Base-by-base conservation (phyloP, 2,113 vertebrate genomes). In the Centropristis striata region DNA sequence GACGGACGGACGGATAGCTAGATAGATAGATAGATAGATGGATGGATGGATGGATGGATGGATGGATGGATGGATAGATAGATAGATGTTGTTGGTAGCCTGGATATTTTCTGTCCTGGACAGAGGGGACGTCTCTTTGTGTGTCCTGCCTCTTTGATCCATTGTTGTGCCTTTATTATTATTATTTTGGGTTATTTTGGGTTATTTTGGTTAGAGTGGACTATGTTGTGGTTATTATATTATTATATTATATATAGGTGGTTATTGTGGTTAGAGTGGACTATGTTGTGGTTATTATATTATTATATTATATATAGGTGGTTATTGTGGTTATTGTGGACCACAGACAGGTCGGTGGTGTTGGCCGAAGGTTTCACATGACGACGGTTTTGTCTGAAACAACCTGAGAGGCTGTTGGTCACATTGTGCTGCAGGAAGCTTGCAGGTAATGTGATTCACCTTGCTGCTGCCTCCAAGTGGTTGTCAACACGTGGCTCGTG, bases 371-470 rank as follows among this genome's bases (percentile, higher is more conserved):
- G 80, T 85, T 70, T 90, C 80, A 86, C 37, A 72, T 85, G 77
- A 66, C 78, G 68, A 23, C 1, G 6, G 44, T 70, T 75, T 78
- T 90, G 78, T 90, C 74, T 74, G 50, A 41, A 53, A 79, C 81
- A 64, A 15, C n/a, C n/a, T n/a, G 12, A 75, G 37, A 50, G 46
- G 55, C 75, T 51, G 75, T 50, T 57, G 67, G 57, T n/a, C n/a
- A n/a, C 55, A 74, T 86, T 67, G 59, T 15, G 58, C 78, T 68
- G 82, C 70, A 58, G 80, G 76, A 76, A 60, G 71, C 71, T 42
- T 44, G 73, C 12, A 9, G 81, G 61, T 86, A 78, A 89, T 80
- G 75, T 63, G 66, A 90, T 90, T 92, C 88, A 88, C 80, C 84
- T 88, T 83, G 83, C 39, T 78, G 73, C 60, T 51, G 75, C 66